Conservation (phyloP, 2,113 vertebrate species). For the Elachura formosa region DNA sequence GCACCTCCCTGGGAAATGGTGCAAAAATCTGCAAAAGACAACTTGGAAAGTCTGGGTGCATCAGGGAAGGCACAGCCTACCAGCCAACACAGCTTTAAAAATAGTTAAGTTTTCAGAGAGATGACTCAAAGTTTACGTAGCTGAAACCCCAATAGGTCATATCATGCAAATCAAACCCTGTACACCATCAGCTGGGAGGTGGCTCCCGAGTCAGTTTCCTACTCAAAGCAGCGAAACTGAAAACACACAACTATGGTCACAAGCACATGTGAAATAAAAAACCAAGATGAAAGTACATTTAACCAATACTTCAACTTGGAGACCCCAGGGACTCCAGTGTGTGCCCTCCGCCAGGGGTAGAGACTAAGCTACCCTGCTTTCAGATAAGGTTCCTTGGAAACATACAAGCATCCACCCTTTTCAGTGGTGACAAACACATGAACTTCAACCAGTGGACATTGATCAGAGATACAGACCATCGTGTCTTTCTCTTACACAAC, state of each 20-base stretch:
- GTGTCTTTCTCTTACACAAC: background rate
- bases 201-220: background rate
- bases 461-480: background rate
- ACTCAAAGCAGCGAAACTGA: background rate
- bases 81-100: background rate
- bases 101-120: background rate
- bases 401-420: background rate
- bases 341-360: background rate
- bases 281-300: background rate
- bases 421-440: background rate
- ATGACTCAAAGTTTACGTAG: background rate
- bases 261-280: background rate
- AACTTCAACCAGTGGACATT: background rate
- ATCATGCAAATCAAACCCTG: constrained; percentile 20
- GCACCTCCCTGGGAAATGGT: fast-evolving
- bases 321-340: background rate
- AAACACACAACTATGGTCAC: background rate
- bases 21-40: background rate
- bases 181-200: background rate
- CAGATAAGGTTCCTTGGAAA: background rate
- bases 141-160: background rate
- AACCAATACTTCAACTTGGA: background rate
- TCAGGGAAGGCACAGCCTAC: background rate
- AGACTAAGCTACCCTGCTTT: fast-evolving
- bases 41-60: background rate